phyloP scores from a whole-genome alignment of 2,797 vertebrate genomes.

The Anguilla marmorata region DNA sequence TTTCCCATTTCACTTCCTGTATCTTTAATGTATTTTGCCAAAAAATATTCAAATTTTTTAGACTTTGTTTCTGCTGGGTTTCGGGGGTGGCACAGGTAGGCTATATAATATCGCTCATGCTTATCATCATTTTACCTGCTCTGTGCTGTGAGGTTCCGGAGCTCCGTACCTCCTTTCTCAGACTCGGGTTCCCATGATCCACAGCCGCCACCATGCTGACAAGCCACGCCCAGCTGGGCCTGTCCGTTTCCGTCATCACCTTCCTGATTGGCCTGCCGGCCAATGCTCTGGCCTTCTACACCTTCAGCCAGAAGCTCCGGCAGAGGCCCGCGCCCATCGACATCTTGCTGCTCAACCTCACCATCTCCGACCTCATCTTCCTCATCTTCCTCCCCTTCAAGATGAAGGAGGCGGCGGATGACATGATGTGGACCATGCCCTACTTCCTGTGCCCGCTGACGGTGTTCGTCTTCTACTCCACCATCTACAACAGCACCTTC shows the following conservation, averaged over 20 bases:
- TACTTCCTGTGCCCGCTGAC: slow-evolving; percentile 72
- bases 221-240: slow-evolving; percentile 49
- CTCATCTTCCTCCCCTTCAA: slow-evolving; percentile 81
- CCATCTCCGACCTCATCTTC: slow-evolving; percentile 82
- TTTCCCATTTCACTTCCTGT: no score
- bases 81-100: no score
- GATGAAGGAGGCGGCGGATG: slow-evolving; percentile 71
- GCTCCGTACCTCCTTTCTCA: background rate
- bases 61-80: no score
- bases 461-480: slow-evolving; percentile 81
- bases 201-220: slow-evolving; percentile 44
- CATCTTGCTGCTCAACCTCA: slow-evolving; percentile 85
- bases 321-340: slow-evolving; percentile 71
- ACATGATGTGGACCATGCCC: slow-evolving; percentile 71
- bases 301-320: slow-evolving; percentile 69
- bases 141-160: background rate
- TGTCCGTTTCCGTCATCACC: slow-evolving; percentile 74
- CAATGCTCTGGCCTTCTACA: slow-evolving; percentile 77
- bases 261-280: slow-evolving; percentile 79
- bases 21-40: no score
- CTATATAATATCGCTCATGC: no score
- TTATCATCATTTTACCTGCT: background rate
- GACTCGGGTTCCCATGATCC: background rate
- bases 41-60: no score
- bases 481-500: slow-evolving; percentile 87